phyloP scores from a whole-genome alignment of 2,113 vertebrate genomes.

The Vombatus ursinus region DNA sequence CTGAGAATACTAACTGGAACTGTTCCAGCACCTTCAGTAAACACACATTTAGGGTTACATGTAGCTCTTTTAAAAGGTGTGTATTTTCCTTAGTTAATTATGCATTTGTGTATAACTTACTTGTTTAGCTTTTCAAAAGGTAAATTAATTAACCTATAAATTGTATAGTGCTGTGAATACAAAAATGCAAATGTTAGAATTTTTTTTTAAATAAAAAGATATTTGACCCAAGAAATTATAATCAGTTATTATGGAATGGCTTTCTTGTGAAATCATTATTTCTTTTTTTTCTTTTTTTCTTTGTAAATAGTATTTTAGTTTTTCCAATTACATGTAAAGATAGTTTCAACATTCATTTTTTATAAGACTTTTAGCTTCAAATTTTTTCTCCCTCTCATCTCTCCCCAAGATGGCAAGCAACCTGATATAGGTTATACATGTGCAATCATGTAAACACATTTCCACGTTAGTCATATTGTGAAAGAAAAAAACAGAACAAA shows the following conservation, averaged over 20 bases:
- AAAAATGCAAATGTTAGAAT: slow-evolving; percentile 14
- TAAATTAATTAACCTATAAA: slow-evolving; percentile 22
- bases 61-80: slow-evolving; percentile 11
- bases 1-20: slow-evolving; percentile 1
- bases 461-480: too few relatives aligned
- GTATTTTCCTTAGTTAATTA: slow-evolving; percentile 20
- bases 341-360: too few relatives aligned
- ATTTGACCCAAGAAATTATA: slow-evolving; percentile 15
- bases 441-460: too few relatives aligned
- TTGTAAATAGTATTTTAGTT: too few relatives aligned
- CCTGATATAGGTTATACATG: too few relatives aligned
- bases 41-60: slow-evolving; percentile 12
- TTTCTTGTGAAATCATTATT: background rate
- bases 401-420: too few relatives aligned
- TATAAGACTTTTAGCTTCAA: too few relatives aligned
- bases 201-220: slow-evolving; percentile 11
- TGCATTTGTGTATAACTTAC: slow-evolving; percentile 2
- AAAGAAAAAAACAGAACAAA: too few relatives aligned
- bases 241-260: slow-evolving; percentile 6
- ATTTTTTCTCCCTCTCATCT: too few relatives aligned
- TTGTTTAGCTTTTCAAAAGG: slow-evolving; percentile 29
- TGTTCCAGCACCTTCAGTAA: slow-evolving; percentile 11
- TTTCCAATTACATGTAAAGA: too few relatives aligned
- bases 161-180: slow-evolving; percentile 1
- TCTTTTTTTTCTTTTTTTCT: too few relatives aligned